A percentile compares a stretch with the other conserved stretches of the same genome.
Conservation (phyloP, 2,797 vertebrate species). For the Tamandua tetradactyla region DNA sequence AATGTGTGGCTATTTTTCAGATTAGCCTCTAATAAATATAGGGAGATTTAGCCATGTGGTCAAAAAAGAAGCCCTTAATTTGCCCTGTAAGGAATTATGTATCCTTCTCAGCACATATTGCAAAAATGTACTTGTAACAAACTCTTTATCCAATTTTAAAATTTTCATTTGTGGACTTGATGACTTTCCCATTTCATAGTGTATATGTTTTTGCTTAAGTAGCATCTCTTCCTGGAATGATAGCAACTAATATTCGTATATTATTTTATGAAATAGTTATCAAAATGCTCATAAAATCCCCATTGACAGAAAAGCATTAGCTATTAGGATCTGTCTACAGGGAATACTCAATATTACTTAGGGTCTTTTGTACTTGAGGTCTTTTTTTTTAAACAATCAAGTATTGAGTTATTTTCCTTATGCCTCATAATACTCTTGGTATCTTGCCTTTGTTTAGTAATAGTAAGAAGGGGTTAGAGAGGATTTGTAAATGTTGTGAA, state of each 20-base stretch:
- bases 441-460: slow-evolving; percentile 10
- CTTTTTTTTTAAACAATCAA: neutral
- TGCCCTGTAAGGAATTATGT: neutral
- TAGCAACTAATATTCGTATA: neutral
- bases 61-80: neutral
- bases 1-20: neutral
- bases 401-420: neutral
- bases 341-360: neutral
- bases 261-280: neutral
- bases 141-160: neutral
- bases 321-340: neutral
- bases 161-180: neutral
- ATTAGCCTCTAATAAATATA: neutral
- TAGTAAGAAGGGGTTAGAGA: neutral
- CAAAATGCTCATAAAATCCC: neutral
- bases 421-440: neutral
- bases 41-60: neutral
- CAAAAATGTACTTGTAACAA: neutral
- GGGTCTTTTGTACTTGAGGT: neutral
- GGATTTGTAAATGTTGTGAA: neutral
- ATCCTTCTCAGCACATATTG: neutral
- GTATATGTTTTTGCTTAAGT: slow-evolving; percentile 8
- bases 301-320: neutral
- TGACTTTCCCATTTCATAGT: slow-evolving; percentile 22
- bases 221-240: neutral